Base-by-base conservation (phyloP, 2,888 invertebrate species). In the Helobdella robusta region DNA sequence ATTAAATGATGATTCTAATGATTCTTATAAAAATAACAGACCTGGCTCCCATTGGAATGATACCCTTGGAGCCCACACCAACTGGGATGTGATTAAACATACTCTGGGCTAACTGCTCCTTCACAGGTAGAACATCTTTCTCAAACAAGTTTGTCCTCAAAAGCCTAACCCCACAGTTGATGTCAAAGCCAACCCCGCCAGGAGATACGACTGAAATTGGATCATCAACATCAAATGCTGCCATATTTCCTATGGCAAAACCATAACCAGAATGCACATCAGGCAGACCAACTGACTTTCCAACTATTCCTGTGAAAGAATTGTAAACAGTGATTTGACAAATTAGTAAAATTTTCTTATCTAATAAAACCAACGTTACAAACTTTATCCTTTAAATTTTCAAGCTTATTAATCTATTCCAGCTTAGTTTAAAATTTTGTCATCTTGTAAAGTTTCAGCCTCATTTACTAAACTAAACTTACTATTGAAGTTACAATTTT, bases 191-290 rank as follows among this genome's bases (percentile, higher is more conserved):
- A 23, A 98, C 98, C 66, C 97, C 98, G 64, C 97, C 82, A 69
- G 98, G 98, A 5, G 93, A 93, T 2, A 94, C 94, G 70, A 98
- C 89, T 5, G 97, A 88, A 69, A 86, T 83, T 0, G 92, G 91
- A 82, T 98, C 86, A 72, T 86, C 83, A 82, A 91, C 87, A 81
- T 98, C 97, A 82, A 99, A 99, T 3, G 98, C 98, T 69, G 98
- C 98, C 91, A 98, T 95, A 79, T 99, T 98, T 63, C 95, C 94
- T 78, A 98, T 99, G 18, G 98, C 97, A 85, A 99, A 98, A 63
- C 98, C 98, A 83, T 99, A 99, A 20, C 98, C 98, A 3, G 95
- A 91, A 80, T 97, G 97, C 23, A 97, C 86, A 82, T 97, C 97
- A 0, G 97, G 97, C 67, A 97, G 82, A 2, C 95, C 97, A 66